Evolutionary conservation across 2,888 invertebrate species (phyloP), one percentile per base, ranked within the genome.

Genomic region (Drosophila pseudotakahashii): DNA sequence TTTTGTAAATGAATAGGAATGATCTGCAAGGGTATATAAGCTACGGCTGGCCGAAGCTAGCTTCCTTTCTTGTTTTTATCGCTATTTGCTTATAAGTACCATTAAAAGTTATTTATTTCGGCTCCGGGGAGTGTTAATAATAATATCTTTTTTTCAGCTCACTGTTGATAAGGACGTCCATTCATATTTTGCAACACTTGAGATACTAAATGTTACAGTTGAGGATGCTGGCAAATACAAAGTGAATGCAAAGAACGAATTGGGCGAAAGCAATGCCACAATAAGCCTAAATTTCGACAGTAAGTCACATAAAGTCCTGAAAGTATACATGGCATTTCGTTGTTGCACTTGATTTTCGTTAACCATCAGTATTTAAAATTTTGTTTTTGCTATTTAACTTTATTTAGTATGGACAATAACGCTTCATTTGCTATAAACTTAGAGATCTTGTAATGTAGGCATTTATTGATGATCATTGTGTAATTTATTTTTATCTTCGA

Each of bases 211-310:
- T 92, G 98, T 98, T 88, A 98, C 98, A 77, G 97, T 98, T 90
- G 98, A 98, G 94, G 98, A 98, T 94, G 98, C 98, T 93, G 98
- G 98, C 91, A 98, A 98, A 94, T 98, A 98, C 93, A 96, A 97
- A 94, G 98, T 98, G 89, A 98, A 97, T 90, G 98, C 98, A 90
- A 98, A 98, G 94, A 99, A 98, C 94, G 98, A 98, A 93, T 95
- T 98, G 90, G 99, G 99, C 92, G 98, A 99, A 93, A 98, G 98
- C 92, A 98, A 98, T 93, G 98, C 98, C 75, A 98, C 98, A 77
- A 98, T 98, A 93, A 98, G 98, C 93, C 95, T 98, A 89, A 98
- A 98, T 94, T 98, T 98, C 94, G 98, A 98, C 95, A 98, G 98
- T 98, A 95, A 97, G 98, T 96, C 90, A 98, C 95, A 98, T 98